Base-by-base conservation (phyloP, 2,113 vertebrate species). In the Phalacrocorax pelagicus region DNA sequence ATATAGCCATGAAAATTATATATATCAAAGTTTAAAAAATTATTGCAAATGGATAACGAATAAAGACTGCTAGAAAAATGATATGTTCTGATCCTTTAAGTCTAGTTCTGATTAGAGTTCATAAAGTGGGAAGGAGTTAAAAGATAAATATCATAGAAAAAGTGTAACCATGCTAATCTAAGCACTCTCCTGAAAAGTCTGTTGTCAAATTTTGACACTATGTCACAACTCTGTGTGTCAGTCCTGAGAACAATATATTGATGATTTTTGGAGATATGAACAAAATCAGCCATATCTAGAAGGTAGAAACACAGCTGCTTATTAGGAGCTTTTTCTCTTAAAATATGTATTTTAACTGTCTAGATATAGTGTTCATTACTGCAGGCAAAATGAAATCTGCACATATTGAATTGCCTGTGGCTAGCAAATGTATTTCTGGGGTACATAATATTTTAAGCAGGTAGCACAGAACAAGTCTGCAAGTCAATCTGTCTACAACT, bases 341-440 rank as follows among this genome's bases (percentile, higher is more conserved):
- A 93, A 95, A 94, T 90, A 90, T 88, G 75, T 82, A 79, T 95
- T 90, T 88, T 87, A 90, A 66, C 44, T 93, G 87, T 75, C 81
- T 96, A 63, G 75, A 85, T 89, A n/a, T 13, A 66, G 77, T 47
- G 65, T 90, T 92, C 73, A 29, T 97, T 96, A 90, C 71, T 85
- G 80, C 26, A 91, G 89, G 92, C 92, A 90, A 71, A 70, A 74
- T 11, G 80, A 83, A 85, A 90, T 62, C 34, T 94, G 86, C 83
- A 73, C 93, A 86, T 81, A 75, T 80, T 97, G 97, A 92, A 95
- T 86, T 94, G 96, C 96, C 96, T 97, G 88, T 55, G 94, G 97
- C 95, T 94, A 96, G 34, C 80, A 97, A 88, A 92, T 92, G 57
- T 73, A 61, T 96, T 98, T 90, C 94, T 95, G 46, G 91, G 78